Evolutionary conservation across 1,140 invertebrate genomes (phyloP).

Genomic region (Micrasema minimum): DNA sequence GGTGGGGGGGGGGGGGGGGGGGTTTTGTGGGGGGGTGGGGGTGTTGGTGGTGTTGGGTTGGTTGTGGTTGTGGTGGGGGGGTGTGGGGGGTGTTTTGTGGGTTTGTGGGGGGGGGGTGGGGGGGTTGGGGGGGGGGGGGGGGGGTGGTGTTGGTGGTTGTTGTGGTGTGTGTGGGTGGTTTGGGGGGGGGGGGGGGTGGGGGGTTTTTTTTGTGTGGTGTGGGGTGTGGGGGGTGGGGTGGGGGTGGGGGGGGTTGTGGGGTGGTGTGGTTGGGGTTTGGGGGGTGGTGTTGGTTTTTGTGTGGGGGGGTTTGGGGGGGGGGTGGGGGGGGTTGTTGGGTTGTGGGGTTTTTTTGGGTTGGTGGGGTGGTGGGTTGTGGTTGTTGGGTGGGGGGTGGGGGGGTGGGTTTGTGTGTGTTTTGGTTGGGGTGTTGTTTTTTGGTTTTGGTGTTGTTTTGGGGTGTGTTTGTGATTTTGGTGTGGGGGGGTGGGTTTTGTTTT

Average conservation of each 20-base stretch:
- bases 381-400: no score
- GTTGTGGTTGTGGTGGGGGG: not conserved
- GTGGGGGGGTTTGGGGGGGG: no score
- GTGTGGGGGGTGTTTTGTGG: not conserved
- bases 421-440: no score
- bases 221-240: not conserved
- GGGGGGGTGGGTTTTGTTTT: no score
- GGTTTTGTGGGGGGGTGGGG: not conserved
- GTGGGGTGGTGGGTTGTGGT: no score
- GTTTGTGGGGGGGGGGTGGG: not conserved
- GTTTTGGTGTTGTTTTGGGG: no score
- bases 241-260: no score
- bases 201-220: not conserved
- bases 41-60: not conserved
- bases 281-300: not conserved
- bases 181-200: not conserved
- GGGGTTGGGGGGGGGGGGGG: not conserved
- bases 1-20: not conserved
- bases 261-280: no score
- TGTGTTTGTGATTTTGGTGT: no score
- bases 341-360: no score
- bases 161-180: not conserved
- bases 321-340: no score
- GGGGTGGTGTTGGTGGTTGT: not conserved
- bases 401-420: no score